Base-by-base conservation (phyloP, 64 coral and sea anemone species). In the Astreopora myriophthalma region DNA sequence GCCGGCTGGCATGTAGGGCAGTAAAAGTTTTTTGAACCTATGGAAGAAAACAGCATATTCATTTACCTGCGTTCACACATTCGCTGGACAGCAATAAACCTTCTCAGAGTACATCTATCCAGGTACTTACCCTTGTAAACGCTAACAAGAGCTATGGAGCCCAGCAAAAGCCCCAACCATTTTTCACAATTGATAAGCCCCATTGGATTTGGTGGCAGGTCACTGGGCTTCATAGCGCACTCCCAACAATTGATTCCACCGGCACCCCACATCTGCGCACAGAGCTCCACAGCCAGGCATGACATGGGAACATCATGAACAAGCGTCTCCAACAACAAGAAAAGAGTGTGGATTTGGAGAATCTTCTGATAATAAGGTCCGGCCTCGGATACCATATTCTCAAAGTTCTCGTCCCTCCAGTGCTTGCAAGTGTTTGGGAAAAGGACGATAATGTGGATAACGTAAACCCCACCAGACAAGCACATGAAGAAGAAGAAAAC, bases 191-290 rank as follows among this genome's bases (percentile, higher is more conserved):
- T 92, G 6, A 94, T 79, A 35, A 86, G 79, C 6, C 93, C 73
- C 51, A 92, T 39, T 86, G 93, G 31, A 58, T 58, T 62, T 23
- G 79, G 65, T 14, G 89, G 88, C 5, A 89, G 64, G 48, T 51
- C 86, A 6, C 48, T 63, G 26, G 88, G 63, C 23, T 51, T 90
- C 0, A 87, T 36, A 4, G 89, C 93, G 34, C 93, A 98, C 14
- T 98, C 96, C 96, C 96, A 98, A 48, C 96, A 98, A 26, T 98
- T 98, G 13, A 95, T 86, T 1, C 95, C 92, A 32, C 88, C 95
- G 5, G 80, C 68, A 1, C 93, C 93, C 97, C 97, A 99, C 90
- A 99, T 93, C 91, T 95, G 90, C 12, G 83, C 79, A 65, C 94
- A 99, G 24, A 99, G 51, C 90, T 99, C 97, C 11, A 99, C 66